phyloP scores from a whole-genome alignment of 2,888 invertebrate species.

The Patella pellucida region DNA sequence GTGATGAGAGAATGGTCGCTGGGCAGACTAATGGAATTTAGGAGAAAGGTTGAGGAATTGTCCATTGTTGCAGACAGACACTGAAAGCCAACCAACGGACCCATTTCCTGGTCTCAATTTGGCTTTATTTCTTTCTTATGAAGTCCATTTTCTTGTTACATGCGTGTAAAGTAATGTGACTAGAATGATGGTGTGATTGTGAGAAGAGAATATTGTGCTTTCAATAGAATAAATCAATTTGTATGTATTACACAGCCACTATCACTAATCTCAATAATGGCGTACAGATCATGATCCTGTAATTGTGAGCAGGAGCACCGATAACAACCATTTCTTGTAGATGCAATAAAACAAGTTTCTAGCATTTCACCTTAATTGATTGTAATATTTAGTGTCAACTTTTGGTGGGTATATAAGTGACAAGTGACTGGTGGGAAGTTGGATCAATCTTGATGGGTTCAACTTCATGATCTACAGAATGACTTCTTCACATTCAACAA shows the following conservation, averaged over 20 bases:
- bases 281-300: neutral
- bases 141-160: slow-evolving; percentile 8
- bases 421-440: no score
- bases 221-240: slow-evolving; percentile 10
- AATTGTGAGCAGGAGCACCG: neutral
- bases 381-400: no score
- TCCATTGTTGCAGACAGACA: slow-evolving; percentile 11
- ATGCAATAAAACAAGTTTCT: no score
- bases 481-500: no score
- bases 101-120: slow-evolving; percentile 9
- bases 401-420: no score
- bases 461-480: no score
- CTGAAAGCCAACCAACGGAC: slow-evolving; percentile 5
- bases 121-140: neutral
- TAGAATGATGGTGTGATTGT: neutral
- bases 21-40: slow-evolving; percentile 9
- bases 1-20: slow-evolving; percentile 9
- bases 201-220: neutral
- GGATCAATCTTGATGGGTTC: no score
- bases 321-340: no score
- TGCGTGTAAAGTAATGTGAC: neutral
- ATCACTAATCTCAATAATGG: slow-evolving; percentile 1
- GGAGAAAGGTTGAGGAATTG: slow-evolving; percentile 5
- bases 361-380: no score
- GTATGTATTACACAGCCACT: neutral